These are phyloP conservation scores for Kryptopterus vitreolus DNA, from an alignment of 2,797 vertebrate species.

Conservation along the genomic window DNA sequence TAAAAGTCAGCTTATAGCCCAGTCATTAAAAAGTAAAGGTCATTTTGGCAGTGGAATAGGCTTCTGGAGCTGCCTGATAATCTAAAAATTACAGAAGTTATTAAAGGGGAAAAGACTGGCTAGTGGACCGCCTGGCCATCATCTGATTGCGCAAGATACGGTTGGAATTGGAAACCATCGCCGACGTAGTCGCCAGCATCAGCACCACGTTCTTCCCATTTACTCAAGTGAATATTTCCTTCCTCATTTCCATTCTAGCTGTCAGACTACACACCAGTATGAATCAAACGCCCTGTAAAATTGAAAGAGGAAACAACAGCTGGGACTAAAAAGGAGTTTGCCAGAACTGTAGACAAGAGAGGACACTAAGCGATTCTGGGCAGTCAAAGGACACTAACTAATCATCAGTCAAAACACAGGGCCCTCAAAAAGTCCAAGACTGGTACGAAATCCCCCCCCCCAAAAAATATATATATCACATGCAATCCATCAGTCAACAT, in stretches of 20 bases:
- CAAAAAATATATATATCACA: constrained; percentile 26
- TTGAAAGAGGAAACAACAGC: constrained; percentile 40
- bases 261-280: constrained; percentile 31
- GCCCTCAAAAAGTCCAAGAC: constrained; percentile 39
- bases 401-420: constrained; percentile 41
- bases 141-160: constrained; percentile 51
- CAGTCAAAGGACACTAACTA: constrained; percentile 18
- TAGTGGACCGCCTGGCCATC: constrained; percentile 40
- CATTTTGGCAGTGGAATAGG: constrained; percentile 61
- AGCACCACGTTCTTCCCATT: constrained; percentile 43
- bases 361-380: constrained; percentile 23
- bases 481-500: constrained; percentile 39
- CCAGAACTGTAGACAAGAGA: constrained; percentile 34
- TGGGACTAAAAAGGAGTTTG: constrained; percentile 36
- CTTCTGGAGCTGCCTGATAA: constrained; percentile 63
- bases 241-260: constrained; percentile 42
- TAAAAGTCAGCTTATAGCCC: constrained; percentile 60
- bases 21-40: constrained; percentile 62
- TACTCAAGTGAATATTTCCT: constrained; percentile 50
- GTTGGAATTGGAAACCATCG: constrained; percentile 37
- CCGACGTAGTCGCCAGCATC: constrained; percentile 46
- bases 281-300: constrained; percentile 41
- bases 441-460: constrained; percentile 14
- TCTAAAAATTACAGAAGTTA: constrained; percentile 64
- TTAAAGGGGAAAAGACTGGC: constrained; percentile 58